phyloP scores from a whole-genome alignment of 2,888 invertebrate genomes.

The Anodontia alba region DNA sequence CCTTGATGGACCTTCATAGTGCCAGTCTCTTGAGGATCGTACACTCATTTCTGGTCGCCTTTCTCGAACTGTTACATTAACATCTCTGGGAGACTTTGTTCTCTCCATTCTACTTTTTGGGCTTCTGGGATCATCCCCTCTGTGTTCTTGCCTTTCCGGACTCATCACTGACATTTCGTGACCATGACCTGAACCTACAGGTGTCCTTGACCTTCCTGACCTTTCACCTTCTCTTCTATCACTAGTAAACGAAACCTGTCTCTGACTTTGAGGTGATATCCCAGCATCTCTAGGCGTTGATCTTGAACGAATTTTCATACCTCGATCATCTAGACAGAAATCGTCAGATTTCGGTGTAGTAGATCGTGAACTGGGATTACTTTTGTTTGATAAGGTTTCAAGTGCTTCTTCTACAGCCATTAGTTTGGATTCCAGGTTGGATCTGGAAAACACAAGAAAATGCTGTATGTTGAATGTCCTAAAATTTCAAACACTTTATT shows the following conservation, averaged over 20 bases:
- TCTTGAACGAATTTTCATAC: constrained; percentile 39
- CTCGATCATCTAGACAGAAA: constrained; percentile 51
- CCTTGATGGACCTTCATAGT: constrained; percentile 31
- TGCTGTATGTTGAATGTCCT: too few relatives aligned
- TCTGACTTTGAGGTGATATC: constrained; percentile 57
- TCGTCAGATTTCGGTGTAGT: constrained; percentile 65
- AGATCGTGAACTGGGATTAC: constrained; percentile 62
- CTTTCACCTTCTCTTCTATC: constrained; percentile 33
- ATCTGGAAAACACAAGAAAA: constrained; percentile 60
- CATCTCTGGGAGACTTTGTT: constrained; percentile 41
- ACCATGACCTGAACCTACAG: constrained; percentile 26
- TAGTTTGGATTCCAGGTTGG: constrained; percentile 61
- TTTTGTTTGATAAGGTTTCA: constrained; percentile 59
- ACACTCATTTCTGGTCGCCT: constrained; percentile 25
- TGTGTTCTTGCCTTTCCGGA: constrained; percentile 7
- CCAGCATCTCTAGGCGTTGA: constrained; percentile 56
- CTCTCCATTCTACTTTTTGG: constrained; percentile 31
- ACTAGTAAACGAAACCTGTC: constrained; percentile 51
- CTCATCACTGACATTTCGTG: constrained; percentile 6
- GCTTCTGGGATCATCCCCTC: constrained; percentile 33
- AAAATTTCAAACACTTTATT: too few relatives aligned
- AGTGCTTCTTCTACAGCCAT: constrained; percentile 67
- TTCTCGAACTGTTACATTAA: constrained; percentile 33
- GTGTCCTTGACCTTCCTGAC: constrained; percentile 42
- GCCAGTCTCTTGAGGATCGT: constrained; percentile 39